A percentile compares a stretch with the other conserved stretches of the same genome.
phyloP scores from a whole-genome alignment of 2,113 vertebrate species.

The Microcebus griseorufus region DNA sequence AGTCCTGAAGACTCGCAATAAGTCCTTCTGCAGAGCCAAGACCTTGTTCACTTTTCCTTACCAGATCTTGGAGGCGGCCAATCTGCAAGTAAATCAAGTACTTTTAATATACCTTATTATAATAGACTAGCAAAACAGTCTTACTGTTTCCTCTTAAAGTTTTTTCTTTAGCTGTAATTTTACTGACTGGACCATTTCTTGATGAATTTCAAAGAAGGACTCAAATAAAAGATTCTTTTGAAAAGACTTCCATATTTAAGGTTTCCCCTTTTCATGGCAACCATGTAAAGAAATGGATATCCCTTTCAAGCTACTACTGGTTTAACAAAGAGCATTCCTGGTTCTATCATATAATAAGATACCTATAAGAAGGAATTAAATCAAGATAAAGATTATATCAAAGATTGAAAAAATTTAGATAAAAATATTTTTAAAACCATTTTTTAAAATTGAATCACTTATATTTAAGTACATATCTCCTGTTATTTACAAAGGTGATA shows the following conservation, averaged over 20 bases:
- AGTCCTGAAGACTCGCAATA: conserved; percentile 94
- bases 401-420: neutral
- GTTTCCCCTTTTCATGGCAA: neutral
- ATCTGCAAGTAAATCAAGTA: conserved; percentile 83
- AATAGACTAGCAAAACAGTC: neutral
- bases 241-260: neutral
- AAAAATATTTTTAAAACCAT: neutral
- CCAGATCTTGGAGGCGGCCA: conserved; percentile 90
- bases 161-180: neutral
- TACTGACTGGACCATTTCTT: neutral
- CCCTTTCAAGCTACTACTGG: neutral
- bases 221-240: neutral
- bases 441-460: neutral
- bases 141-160: neutral
- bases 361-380: neutral
- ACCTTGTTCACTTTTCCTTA: conserved; percentile 92
- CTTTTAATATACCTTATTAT: neutral
- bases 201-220: neutral
- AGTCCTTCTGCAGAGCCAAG: conserved; percentile 93
- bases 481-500: conserved; percentile 5
- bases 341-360: conserved; percentile 20
- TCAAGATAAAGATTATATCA: neutral
- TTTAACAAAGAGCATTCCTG: conserved; percentile 2
- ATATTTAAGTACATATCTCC: neutral
- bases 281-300: neutral